Base-by-base conservation (phyloP, 53 echinoderm and acorn worm species). In the Luidia sarsii region DNA sequence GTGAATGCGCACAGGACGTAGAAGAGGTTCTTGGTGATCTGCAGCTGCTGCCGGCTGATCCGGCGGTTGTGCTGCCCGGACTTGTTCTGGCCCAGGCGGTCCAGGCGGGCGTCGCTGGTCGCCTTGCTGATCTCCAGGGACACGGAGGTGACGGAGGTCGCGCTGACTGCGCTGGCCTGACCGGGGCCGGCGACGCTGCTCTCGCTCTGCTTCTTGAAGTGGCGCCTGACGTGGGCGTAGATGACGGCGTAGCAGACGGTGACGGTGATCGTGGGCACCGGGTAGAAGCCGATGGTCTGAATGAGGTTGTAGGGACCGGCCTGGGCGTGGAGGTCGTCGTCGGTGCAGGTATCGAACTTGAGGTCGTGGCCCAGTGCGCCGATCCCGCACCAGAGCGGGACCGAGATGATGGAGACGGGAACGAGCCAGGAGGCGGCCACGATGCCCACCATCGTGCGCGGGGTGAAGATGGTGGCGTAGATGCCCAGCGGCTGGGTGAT, bases 21-120 rank as follows among this genome's bases (percentile, higher is more conserved):
- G 21, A 82, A 82, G 31, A 82, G 82, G 33, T 82, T 55, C 55
- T 82, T 82, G 19, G 67, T 82, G 25, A 82, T 82, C 46, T 82
- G 82, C 3, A 82, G 27, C 46, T 82, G 80, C 29, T 80, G 80
- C 5, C 30, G 77, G 22, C 55, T 65, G n/a, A n/a, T n/a, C 35
- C 22, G 38, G 13, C 34, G 41, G 2, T 5, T 39, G 9, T 28
- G 41, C 0, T 5, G 6, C 15, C 48, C 50, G 13, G 8, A 19
- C 18, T 71, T 35, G 19, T 7, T 11, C n/a, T n/a, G n/a, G n/a
- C n/a, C n/a, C n/a, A n/a, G n/a, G n/a, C n/a, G n/a, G n/a, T n/a
- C n/a, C n/a, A n/a, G n/a, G n/a, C n/a, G n/a, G 28, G 10, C 7
- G 19, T 52, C 62, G 62, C 3, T 2, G 28, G 21, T 22, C 20